A percentile compares a stretch with the other conserved stretches of the same genome.
Conservation (phyloP, 2,797 vertebrate genomes). For the Pteropus rufus region DNA sequence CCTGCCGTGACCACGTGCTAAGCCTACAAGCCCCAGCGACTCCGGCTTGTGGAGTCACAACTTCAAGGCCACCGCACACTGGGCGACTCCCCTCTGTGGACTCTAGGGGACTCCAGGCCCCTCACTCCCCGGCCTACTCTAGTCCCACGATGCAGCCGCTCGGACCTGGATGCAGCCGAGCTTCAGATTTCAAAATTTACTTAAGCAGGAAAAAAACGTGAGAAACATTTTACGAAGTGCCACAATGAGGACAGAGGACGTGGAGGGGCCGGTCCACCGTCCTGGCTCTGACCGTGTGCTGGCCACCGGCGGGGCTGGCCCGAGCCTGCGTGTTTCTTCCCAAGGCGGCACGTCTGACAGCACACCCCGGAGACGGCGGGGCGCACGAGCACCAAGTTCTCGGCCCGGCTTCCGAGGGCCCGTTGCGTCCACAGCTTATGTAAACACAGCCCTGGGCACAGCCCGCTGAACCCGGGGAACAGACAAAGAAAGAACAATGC, state of each 20-base stretch:
- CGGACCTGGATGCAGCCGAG: not conserved
- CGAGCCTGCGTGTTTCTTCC: not conserved
- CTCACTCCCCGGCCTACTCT: not conserved
- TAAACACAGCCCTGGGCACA: not conserved
- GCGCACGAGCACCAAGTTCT: not conserved
- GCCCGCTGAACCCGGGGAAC: not conserved
- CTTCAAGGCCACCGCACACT: not conserved
- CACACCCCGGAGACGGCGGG: not conserved
- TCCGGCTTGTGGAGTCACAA: not conserved
- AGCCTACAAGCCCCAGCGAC: not conserved
- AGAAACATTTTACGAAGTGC: not conserved
- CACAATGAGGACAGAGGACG: not conserved
- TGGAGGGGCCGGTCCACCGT: rapidly evolving
- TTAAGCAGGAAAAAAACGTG: not conserved
- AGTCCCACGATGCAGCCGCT: not conserved
- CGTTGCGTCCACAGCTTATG: not conserved
- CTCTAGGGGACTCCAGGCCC: not conserved
- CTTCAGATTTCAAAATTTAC: not conserved
- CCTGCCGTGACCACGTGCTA: not conserved
- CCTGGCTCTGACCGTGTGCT: too few relatives aligned
- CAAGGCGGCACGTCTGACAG: not conserved
- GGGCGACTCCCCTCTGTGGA: rapidly evolving
- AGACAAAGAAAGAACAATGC: not conserved
- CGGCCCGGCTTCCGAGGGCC: not conserved
- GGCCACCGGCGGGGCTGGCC: too few relatives aligned